Percentiles rank a stretch among this genome's conserved stretches.
Evolutionary conservation across 2,113 vertebrate genomes (phyloP).

Genomic region (Puffinus mauretanicus): DNA sequence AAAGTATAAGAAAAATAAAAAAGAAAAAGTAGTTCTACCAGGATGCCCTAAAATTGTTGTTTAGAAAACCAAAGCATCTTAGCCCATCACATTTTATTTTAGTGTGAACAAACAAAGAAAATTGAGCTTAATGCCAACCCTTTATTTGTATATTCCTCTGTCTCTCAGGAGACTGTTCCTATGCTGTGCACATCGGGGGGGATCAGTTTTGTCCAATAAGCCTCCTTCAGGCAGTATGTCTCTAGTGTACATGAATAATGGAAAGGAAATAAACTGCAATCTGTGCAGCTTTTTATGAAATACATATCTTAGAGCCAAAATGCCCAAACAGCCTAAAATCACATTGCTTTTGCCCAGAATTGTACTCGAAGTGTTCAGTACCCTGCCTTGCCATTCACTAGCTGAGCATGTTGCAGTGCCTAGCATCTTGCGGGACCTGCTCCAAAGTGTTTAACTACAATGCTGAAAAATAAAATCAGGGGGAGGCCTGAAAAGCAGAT

Average conservation of each 20-base stretch:
- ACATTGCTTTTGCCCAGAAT: neutral
- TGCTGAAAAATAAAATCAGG: neutral
- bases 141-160: neutral
- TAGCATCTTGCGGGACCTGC: neutral
- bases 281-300: neutral
- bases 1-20: neutral
- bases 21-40: neutral
- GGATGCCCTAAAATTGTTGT: neutral
- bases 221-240: neutral
- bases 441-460: neutral
- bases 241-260: slow-evolving; percentile 8
- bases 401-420: neutral
- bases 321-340: neutral
- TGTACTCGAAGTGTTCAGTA: neutral
- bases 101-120: neutral
- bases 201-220: neutral
- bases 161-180: neutral
- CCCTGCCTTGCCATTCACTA: neutral
- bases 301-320: neutral
- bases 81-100: neutral
- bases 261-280: neutral
- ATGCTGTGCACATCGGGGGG: neutral
- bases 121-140: neutral
- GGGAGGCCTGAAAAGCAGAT: neutral
- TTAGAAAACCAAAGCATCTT: neutral